phyloP scores from a whole-genome alignment of 1,140 invertebrate species.

The Phortica variegata region DNA sequence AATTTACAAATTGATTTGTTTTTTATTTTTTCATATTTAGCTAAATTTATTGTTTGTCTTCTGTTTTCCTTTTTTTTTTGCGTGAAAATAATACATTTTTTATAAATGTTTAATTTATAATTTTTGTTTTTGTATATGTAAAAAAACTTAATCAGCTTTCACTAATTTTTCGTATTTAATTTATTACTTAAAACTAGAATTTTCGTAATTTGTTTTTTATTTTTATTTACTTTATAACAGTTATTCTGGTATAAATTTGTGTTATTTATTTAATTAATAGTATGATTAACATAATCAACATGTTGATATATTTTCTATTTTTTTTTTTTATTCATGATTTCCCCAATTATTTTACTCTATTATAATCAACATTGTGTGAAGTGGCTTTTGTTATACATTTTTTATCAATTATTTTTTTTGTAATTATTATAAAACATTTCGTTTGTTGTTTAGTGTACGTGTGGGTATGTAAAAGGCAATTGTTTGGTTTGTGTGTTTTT shows the following conservation, averaged over 20 bases:
- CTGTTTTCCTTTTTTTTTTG: slow-evolving; percentile 14
- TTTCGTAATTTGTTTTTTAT: slow-evolving; percentile 16
- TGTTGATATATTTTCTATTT: slow-evolving; percentile 26
- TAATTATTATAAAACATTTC: too few relatives aligned
- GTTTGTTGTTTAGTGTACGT: slow-evolving; percentile 33
- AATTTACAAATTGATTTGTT: slow-evolving; percentile 39
- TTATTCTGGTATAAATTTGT: slow-evolving; percentile 1
- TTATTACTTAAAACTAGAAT: slow-evolving; percentile 20
- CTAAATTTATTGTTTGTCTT: slow-evolving; percentile 27
- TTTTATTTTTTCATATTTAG: slow-evolving; percentile 40
- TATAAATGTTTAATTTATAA: too few relatives aligned
- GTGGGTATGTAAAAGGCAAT: slow-evolving; percentile 54
- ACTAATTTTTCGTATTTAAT: background rate
- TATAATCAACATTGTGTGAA: slow-evolving; percentile 23
- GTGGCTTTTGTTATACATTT: background rate
- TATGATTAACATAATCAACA: slow-evolving; percentile 41
- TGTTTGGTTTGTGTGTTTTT: slow-evolving; percentile 42
- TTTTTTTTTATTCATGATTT: slow-evolving; percentile 17
- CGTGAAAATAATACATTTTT: slow-evolving; percentile 3
- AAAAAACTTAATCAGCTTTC: too few relatives aligned
- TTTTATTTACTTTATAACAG: slow-evolving; percentile 31
- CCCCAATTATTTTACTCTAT: slow-evolving; percentile 9
- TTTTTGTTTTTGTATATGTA: too few relatives aligned
- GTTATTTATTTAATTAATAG: background rate
- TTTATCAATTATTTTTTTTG: slow-evolving; percentile 7